Evolutionary conservation across 1,140 invertebrate genomes (phyloP), one percentile per base, ranked within the genome.

Genomic region (Drosophila ercepeae): DNA sequence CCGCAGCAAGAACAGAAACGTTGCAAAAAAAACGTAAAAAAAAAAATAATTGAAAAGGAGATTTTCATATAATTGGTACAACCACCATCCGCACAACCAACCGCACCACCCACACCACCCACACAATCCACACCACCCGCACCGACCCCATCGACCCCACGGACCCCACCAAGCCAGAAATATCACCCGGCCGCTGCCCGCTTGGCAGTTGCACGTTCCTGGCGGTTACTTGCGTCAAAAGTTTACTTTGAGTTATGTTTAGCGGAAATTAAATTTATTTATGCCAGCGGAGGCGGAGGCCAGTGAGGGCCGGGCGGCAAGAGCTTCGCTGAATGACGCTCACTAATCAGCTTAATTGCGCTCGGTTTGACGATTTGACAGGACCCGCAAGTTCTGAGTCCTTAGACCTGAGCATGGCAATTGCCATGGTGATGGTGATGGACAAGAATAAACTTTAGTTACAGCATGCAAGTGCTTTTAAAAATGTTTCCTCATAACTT

Each of bases 191-290:
- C n/a, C 29, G 4, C 29, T 11, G 6, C 14, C 13, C 11, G 29
- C n/a, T 23, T 46, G 51, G 8, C 53, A 23, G 34, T 49, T 32
- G 50, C 68, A 51, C 36, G 46, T 60, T 51, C 42, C 41, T 74
- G 48, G 39, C 57, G 50, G 69, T 69, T 52, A 76, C 48, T 25
- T 44, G 36, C 51, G 32, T 51, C 51, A 52, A 65, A 74, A 75
- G 71, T 75, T 67, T 75, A 25, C 71, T 75, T 75, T 75, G 71
- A 75, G 53, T 74, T 75, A 74, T 74, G 71, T 75, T 75, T 51
- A 46, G 60, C 46, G 59, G 52, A 74, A 75, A 75, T 73, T 72
- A 64, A 63, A 73, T 73, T 73, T 54, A 73, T 71, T 72, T 73
- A 63, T 64, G 69, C 32, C 50, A 53, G 48, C 60, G 60, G 32